Evolutionary conservation across 1,140 invertebrate species (phyloP), one percentile per base, ranked within the genome.

Genomic region (Pollicipes pollicipes): DNA sequence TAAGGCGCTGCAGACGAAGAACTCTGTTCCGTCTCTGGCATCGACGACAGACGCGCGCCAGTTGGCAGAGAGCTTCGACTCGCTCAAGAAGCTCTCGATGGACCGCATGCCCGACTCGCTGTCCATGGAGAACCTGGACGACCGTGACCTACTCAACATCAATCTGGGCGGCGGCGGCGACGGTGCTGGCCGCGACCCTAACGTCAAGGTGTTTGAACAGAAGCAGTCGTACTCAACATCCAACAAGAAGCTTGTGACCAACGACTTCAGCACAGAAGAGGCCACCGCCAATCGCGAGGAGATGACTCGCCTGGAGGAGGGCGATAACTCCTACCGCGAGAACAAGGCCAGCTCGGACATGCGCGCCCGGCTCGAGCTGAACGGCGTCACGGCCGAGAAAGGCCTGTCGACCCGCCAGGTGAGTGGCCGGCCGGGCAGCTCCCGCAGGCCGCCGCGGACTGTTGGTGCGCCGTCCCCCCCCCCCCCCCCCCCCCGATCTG

Each of bases 301-400:
- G 79, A 86, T 87, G 83, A 87, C 89, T 77, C 84, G 86, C 28
- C 76, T 93, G 68, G 88, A 91, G 76, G 83, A 90, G 13, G 88
- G 87, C 2, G 90, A 92, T 75, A 79, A 91, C 66, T 88, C 86
- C 45, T 93, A 90, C 78, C 86, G 89, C 77, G 88, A 90, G 77
- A 85, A 87, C 69, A 84, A 81, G 73, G 83, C 83, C 16, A 82
- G 79, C 3, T 81, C 84, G 17, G 83, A 84, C 63, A 83, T 84
- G 74, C 83, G 81, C 76, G 82, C 84, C 68, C 82, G 87, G 70
- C 77, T 90, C 45, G 88, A 90, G 78, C 79, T 88, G 32, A 73
- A 90, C 76, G 88, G 88, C 27, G 83, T 90, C 70, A 86, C 86
- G 0, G 85, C 88, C 1, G 88, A 90, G 80, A 88, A 90, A 78